Conservation (phyloP, 2,113 vertebrate species). For the Halcyon malimbica region DNA sequence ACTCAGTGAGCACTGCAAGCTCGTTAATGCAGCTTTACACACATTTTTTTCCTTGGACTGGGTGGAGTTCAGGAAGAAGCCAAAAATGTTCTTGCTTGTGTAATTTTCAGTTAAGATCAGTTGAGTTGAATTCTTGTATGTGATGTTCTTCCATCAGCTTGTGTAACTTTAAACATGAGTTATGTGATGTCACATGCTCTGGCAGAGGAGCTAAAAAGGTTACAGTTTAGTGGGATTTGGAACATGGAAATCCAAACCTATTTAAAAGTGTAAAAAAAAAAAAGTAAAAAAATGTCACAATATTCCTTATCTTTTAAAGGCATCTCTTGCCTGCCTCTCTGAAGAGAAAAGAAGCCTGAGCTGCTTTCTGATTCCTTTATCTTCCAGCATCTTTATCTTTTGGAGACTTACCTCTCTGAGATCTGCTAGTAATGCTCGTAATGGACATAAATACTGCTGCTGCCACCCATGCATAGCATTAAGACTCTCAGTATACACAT, state of each 20-base stretch:
- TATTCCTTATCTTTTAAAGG: background rate
- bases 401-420: background rate
- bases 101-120: conserved; percentile 17
- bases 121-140: background rate
- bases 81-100: background rate
- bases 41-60: background rate
- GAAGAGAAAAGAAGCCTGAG: background rate
- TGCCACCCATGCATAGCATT: background rate
- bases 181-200: background rate
- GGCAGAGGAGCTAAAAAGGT: background rate
- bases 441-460: background rate
- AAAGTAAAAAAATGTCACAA: too few relatives aligned
- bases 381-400: background rate
- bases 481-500: background rate
- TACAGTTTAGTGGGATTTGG: background rate
- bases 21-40: background rate
- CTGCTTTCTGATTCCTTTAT: background rate
- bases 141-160: conserved; percentile 1
- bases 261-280: background rate
- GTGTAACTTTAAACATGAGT: background rate
- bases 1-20: background rate
- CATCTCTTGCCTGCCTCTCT: background rate
- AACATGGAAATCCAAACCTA: background rate
- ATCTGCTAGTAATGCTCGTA: background rate
- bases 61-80: background rate